phyloP scores from a whole-genome alignment of 2,888 invertebrate genomes.

The Zeuzera pyrina region DNA sequence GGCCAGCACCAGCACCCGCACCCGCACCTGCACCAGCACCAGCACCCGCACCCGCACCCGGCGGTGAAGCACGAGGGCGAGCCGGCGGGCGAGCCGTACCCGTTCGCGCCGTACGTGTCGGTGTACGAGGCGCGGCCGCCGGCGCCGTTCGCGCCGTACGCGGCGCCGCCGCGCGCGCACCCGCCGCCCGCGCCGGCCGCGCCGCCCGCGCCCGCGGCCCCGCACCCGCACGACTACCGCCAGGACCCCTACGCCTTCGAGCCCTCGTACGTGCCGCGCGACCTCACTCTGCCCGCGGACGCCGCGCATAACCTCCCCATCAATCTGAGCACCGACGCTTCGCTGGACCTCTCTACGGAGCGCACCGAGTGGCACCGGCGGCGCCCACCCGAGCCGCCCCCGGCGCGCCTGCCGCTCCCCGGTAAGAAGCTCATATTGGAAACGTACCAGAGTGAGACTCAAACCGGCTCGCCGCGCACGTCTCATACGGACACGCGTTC shows the following conservation, averaged over 20 bases:
- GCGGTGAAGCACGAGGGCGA: conserved; percentile 11
- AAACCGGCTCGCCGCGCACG: conserved; percentile 29
- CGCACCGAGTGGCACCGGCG: conserved; percentile 53
- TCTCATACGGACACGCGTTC: conserved; percentile 14
- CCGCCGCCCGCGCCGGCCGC: conserved; percentile 9
- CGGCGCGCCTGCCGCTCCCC: conserved; percentile 34
- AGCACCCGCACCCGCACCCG: conserved; percentile 34
- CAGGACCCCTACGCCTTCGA: conserved; percentile 47
- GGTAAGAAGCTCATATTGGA: conserved; percentile 67
- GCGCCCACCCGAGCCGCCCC: conserved; percentile 49
- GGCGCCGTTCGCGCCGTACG: conserved; percentile 29
- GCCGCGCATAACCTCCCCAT: conserved; percentile 55
- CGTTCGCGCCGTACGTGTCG: conserved; percentile 22
- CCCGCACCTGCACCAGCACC: conserved; percentile 44
- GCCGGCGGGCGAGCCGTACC: conserved; percentile 26
- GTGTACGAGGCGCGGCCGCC: conserved; percentile 28
- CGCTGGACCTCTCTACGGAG: conserved; percentile 56
- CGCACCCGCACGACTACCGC: conserved; percentile 25
- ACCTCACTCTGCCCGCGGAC: conserved; percentile 43
- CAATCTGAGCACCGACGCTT: conserved; percentile 64
- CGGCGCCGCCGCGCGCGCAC: conserved; percentile 24
- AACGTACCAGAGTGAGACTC: conserved; percentile 61
- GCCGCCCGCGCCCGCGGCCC: conserved; percentile 4
- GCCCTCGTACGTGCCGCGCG: conserved; percentile 40
- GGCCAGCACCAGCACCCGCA: conserved; percentile 26